These are phyloP conservation scores for Coecobrya sp. DNA, from an alignment of 2,888 invertebrate species.

Conservation along the genomic window DNA sequence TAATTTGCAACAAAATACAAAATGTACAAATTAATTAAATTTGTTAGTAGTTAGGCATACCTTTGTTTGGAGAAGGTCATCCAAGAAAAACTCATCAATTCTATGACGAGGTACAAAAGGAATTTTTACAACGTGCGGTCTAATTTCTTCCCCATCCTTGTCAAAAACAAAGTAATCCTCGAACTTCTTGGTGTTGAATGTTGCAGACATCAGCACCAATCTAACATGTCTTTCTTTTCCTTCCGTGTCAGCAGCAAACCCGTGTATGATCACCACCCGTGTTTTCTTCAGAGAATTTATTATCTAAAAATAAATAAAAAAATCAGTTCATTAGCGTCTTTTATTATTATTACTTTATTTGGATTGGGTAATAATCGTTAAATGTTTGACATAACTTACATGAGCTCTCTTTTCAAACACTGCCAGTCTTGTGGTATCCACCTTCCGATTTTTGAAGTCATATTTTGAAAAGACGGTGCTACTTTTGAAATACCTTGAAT, in stretches of 20 bases:
- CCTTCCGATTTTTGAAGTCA: constrained; percentile 77
- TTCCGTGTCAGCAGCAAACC: constrained; percentile 89
- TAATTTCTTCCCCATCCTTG: constrained; percentile 57
- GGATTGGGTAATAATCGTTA: no score
- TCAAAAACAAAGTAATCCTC: constrained; percentile 90
- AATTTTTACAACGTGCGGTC: constrained; percentile 84
- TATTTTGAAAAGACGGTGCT: constrained; percentile 76
- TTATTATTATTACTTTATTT: not conserved
- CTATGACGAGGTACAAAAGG: constrained; percentile 69
- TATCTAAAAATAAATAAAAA: constrained; percentile 75
- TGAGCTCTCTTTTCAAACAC: constrained; percentile 79
- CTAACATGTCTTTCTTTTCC: constrained; percentile 91
- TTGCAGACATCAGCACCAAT: constrained; percentile 97
- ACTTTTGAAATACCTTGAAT: constrained; percentile 60
- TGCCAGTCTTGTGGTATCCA: constrained; percentile 73
- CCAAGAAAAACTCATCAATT: constrained; percentile 84
- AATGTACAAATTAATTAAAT: no score
- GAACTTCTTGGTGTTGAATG: constrained; percentile 93
- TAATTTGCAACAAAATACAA: no score
- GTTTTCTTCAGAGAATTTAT: constrained; percentile 80
- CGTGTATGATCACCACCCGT: constrained; percentile 88
- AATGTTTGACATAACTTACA: constrained; percentile 66
- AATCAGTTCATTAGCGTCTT: constrained; percentile 30
- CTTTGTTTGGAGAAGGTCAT: constrained; percentile 71
- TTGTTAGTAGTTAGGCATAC: constrained; percentile 47